phyloP scores from a whole-genome alignment of 1,140 invertebrate species.

The Vanessa tameamea region DNA sequence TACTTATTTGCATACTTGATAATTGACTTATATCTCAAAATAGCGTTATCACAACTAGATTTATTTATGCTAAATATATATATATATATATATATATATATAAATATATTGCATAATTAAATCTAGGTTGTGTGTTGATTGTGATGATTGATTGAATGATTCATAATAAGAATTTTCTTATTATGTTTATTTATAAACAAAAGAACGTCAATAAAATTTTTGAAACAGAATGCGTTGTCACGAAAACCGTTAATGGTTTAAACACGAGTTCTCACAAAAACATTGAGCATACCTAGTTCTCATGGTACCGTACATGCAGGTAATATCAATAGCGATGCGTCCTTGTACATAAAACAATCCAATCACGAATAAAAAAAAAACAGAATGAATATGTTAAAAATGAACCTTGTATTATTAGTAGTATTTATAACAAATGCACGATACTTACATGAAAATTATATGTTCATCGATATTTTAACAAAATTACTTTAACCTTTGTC shows the following conservation, averaged over 20 bases:
- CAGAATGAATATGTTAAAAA: neutral
- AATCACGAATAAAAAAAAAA: constrained; percentile 19
- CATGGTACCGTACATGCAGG: constrained; percentile 48
- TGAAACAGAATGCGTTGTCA: constrained; percentile 34
- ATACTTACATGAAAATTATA: neutral
- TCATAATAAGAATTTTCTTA: too few relatives aligned
- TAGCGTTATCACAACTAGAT: too few relatives aligned
- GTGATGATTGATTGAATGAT: too few relatives aligned
- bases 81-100: too few relatives aligned
- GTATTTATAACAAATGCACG: neutral
- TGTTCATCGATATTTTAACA: neutral
- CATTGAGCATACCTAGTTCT: constrained; percentile 50
- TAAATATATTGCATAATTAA: too few relatives aligned
- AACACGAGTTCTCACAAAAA: constrained; percentile 56
- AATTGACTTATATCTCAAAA: too few relatives aligned
- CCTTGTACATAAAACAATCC: constrained; percentile 14
- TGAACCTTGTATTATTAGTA: neutral
- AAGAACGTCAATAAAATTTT: neutral
- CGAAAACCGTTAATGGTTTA: constrained; percentile 32
- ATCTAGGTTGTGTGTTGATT: too few relatives aligned
- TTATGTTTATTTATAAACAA: too few relatives aligned
- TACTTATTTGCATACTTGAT: too few relatives aligned
- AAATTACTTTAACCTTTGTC: too few relatives aligned
- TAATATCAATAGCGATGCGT: constrained; percentile 44
- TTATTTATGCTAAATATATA: too few relatives aligned